Base-by-base conservation (phyloP, 64 coral and sea anemone genomes). In the Dendrophyllia cribrosa region DNA sequence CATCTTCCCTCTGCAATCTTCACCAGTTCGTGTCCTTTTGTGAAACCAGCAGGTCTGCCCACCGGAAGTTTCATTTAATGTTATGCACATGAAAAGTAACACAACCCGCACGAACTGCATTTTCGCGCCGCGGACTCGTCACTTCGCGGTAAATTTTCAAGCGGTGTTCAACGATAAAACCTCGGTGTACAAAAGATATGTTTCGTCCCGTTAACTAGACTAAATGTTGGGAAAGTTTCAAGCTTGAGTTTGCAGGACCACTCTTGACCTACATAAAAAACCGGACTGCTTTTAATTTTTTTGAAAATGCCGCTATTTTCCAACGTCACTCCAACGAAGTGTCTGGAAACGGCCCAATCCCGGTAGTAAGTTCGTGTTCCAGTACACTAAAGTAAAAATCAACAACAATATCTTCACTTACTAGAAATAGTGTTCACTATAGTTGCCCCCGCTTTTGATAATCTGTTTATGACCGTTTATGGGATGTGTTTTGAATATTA, bases 291-390 rank as follows among this genome's bases (percentile, higher is more conserved):
- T 69, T 69, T 25, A 24, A 69, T 24, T 69, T 69, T 69, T 69
- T 69, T 69, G 66, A 69, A 69, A 69, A 69, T 69, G 22, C 66
- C 23, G n/a, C 66, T 20, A 69, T 69, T 69, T 69, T 69, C n/a
- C n/a, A n/a, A n/a, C n/a, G n/a, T n/a, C n/a, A n/a, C n/a, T n/a
- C n/a, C n/a, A n/a, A n/a, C n/a, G n/a, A n/a, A n/a, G n/a, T n/a
- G n/a, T n/a, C n/a, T n/a, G n/a, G n/a, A n/a, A n/a, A n/a, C n/a
- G n/a, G n/a, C n/a, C n/a, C n/a, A n/a, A n/a, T n/a, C n/a, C n/a
- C n/a, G n/a, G n/a, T n/a, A n/a, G n/a, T n/a, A n/a, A n/a, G n/a
- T n/a, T n/a, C n/a, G n/a, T n/a, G n/a, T n/a, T n/a, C n/a, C n/a
- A n/a, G n/a, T n/a, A n/a, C n/a, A n/a, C n/a, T n/a, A n/a, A n/a